Evolutionary conservation across 2,797 vertebrate species (phyloP), one percentile per base, ranked within the genome.

Genomic region (Chelon auratus): DNA sequence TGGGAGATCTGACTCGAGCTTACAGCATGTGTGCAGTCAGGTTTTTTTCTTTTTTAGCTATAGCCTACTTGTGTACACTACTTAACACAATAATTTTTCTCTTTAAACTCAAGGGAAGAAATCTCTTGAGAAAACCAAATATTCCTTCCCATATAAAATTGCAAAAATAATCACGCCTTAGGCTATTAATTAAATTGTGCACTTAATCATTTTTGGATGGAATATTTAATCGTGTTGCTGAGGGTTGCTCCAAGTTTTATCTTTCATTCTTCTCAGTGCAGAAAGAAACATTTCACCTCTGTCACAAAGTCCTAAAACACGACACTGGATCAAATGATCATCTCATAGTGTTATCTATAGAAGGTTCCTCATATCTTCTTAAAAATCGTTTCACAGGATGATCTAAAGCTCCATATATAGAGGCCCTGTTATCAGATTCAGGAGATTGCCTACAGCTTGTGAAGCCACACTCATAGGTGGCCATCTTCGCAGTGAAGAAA

Each of bases 161-260:
- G 70, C 75, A 85, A 89, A 88, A 88, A 86, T 87, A 87, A 87
- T 86, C 83, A 78, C 1, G 79, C 90, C 86, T 55, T 0, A 68
- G 87, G 90, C 85, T 53, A 73, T 89, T 87, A 81, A 91, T 92
- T 90, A 91, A 84, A 87, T 80, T 54, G 54, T 77, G 81, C 77
- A 75, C 77, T 88, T 89, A 84, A 88, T 91, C 63, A 80, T 90
- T 90, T 90, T 81, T 82, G 65, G 79, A 81, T 90, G 74, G 80
- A 87, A 88, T 87, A 84, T 87, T 85, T 86, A 86, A 87, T 82
- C 68, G 52, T 76, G 78, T 86, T 81, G 70, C 81, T 50, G 26
- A 79, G 77, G 82, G 77, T 80, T 81, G 75, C 69, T 74, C 74
- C 53, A 24, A 68, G 75, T 80, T 88, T 89, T 24, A 63, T 77